These are phyloP conservation scores for Amphipoea oculea DNA, from an alignment of 2,888 invertebrate species.

Conservation along the genomic window DNA sequence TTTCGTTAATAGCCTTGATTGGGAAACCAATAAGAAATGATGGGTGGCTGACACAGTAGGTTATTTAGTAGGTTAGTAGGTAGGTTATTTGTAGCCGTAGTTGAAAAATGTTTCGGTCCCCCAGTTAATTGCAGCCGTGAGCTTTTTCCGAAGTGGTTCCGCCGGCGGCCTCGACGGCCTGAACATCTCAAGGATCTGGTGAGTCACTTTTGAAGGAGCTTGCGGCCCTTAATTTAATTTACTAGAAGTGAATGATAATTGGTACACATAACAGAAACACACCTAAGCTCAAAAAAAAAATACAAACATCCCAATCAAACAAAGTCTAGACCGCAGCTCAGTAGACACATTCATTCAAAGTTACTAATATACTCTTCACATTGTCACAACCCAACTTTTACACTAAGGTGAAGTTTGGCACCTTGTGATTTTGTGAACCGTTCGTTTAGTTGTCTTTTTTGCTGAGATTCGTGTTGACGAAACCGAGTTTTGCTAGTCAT, in stretches of 20 bases:
- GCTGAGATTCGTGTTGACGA: neutral
- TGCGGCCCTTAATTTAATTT: neutral
- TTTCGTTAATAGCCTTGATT: neutral
- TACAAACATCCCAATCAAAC: constrained; percentile 3
- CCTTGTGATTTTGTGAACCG: constrained; percentile 18
- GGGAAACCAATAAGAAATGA: neutral
- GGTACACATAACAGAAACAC: neutral
- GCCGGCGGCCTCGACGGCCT: neutral
- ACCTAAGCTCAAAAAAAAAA: neutral
- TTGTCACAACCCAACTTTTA: constrained; percentile 12
- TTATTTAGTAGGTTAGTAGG: no score
- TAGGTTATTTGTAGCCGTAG: neutral
- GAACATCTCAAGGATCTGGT: neutral
- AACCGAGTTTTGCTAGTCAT: constrained; percentile 1
- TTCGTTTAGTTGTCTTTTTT: constrained; percentile 17
- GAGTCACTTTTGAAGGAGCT: neutral
- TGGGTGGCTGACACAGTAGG: neutral
- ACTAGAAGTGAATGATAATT: neutral
- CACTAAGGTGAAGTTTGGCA: constrained; percentile 14
- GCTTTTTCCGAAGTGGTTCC: neutral
- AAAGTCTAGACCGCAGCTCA: constrained; percentile 26
- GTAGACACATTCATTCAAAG: constrained; percentile 42
- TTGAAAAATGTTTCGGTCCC: neutral
- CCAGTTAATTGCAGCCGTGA: neutral
- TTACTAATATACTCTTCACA: constrained; percentile 20